Percentiles rank a stretch among this genome's conserved stretches.
Evolutionary conservation across 2,888 invertebrate genomes (phyloP).

Genomic region (Pyrocoelia pectoralis): DNA sequence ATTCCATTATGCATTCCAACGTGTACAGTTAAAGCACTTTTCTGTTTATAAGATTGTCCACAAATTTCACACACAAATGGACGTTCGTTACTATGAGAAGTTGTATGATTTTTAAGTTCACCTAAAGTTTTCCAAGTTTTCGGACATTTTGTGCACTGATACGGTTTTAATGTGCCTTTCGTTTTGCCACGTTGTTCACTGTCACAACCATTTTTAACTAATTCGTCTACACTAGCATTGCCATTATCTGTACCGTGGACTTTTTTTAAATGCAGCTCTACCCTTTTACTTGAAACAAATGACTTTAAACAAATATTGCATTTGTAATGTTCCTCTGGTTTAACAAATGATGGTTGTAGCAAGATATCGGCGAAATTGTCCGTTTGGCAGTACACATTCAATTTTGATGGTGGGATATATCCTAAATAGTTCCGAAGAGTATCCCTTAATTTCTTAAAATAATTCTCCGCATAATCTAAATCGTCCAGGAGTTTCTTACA

Average conservation of each 20-base stretch:
- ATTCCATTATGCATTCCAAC: conserved; percentile 63
- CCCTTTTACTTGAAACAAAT: conserved; percentile 33
- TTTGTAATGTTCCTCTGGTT: conserved; percentile 19
- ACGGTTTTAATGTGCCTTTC: conserved; percentile 36
- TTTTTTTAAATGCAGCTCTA: conserved; percentile 32
- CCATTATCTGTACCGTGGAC: conserved; percentile 19
- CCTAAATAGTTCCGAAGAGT: conserved; percentile 25
- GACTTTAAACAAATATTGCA: conserved; percentile 32
- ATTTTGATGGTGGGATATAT: background rate
- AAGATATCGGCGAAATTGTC: conserved; percentile 13
- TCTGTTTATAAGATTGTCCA: conserved; percentile 63
- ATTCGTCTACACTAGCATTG: background rate
- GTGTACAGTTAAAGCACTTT: conserved; percentile 61
- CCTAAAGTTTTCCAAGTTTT: conserved; percentile 49
- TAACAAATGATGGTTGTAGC: background rate
- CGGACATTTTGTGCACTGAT: conserved; percentile 46
- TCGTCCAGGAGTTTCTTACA: conserved; percentile 48
- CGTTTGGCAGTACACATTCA: conserved; percentile 17
- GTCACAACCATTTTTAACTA: background rate
- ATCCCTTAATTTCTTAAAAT: conserved; percentile 41
- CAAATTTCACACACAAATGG: conserved; percentile 62
- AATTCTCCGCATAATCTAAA: conserved; percentile 45
- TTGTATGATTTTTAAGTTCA: conserved; percentile 50
- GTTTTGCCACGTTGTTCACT: conserved; percentile 28
- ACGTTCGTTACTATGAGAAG: conserved; percentile 47